Percentiles rank a stretch among this genome's conserved stretches.
Evolutionary conservation across 2,797 vertebrate species (phyloP).

Genomic region (Spatula clypeata): DNA sequence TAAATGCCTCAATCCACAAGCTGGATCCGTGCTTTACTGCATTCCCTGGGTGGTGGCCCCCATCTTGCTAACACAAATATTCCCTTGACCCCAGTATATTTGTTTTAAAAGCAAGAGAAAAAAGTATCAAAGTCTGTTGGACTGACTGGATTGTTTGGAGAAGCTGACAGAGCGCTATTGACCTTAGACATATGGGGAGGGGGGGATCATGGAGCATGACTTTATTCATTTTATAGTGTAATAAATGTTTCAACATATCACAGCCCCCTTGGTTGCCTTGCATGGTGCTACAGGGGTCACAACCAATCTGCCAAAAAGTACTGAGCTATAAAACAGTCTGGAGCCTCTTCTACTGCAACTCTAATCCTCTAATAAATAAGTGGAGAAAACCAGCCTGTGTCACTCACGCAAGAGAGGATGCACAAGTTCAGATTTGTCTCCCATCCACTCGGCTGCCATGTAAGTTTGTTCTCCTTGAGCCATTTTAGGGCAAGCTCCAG

Average conservation of each 20-base stretch:
- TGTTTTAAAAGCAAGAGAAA: slow-evolving; percentile 41
- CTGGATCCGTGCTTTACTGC: not conserved
- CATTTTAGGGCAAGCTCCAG: not conserved
- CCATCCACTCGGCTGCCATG: not conserved
- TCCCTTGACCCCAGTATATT: not conserved
- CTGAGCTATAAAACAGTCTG: slow-evolving; percentile 21
- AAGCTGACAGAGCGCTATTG: slow-evolving; percentile 23
- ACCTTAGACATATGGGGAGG: not conserved
- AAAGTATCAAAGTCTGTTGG: slow-evolving; percentile 27
- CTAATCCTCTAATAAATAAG: slow-evolving; percentile 15
- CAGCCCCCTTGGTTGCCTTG: not conserved
- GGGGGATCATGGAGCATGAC: not conserved
- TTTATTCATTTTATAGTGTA: slow-evolving; percentile 39
- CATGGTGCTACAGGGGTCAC: not conserved
- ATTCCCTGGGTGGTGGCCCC: not conserved
- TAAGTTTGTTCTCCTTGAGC: not conserved
- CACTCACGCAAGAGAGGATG: not conserved
- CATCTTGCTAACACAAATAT: not conserved
- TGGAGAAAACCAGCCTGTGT: not conserved
- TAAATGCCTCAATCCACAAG: not conserved
- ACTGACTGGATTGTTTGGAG: slow-evolving; percentile 42
- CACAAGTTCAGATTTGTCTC: not conserved
- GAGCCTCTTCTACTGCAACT: slow-evolving; percentile 22
- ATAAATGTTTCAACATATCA: slow-evolving; percentile 56
- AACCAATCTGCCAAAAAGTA: slow-evolving; percentile 26